phyloP scores from a whole-genome alignment of 2,797 vertebrate species.

The Lutjanus campechanus region DNA sequence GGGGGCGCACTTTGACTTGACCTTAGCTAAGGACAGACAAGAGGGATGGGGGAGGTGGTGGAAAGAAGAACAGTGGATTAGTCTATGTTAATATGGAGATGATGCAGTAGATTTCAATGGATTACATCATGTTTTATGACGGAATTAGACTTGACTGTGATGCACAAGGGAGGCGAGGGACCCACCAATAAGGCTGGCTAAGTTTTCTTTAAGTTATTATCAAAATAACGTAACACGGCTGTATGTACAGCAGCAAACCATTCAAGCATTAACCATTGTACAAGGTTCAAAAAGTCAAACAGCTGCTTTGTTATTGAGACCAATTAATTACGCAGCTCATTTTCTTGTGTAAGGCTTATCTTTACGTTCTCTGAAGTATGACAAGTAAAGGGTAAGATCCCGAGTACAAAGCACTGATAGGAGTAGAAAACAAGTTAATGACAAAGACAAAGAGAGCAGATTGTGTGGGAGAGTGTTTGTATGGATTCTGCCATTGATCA shows the following conservation, averaged over 20 bases:
- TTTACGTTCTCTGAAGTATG: slow-evolving; percentile 41
- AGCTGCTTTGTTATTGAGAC: slow-evolving; percentile 24
- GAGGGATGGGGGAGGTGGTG: slow-evolving; percentile 16
- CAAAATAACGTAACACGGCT: neutral
- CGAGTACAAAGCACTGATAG: slow-evolving; percentile 28
- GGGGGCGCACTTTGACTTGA: slow-evolving; percentile 93
- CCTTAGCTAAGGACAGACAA: slow-evolving; percentile 86
- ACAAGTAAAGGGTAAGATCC: slow-evolving; percentile 44
- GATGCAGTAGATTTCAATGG: slow-evolving; percentile 36
- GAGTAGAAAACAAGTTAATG: slow-evolving; percentile 60
- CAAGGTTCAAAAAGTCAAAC: slow-evolving; percentile 39
- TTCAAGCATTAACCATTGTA: slow-evolving; percentile 11
- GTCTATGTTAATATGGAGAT: slow-evolving; percentile 15
- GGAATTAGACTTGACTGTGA: slow-evolving; percentile 41
- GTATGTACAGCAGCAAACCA: slow-evolving; percentile 14
- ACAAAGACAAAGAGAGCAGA: slow-evolving; percentile 71
- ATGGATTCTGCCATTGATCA: slow-evolving; percentile 77
- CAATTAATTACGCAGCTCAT: slow-evolving; percentile 39
- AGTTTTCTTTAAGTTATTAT: slow-evolving; percentile 9
- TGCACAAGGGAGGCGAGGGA: neutral
- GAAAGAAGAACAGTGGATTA: slow-evolving; percentile 55
- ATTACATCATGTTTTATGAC: slow-evolving; percentile 53
- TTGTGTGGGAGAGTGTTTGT: slow-evolving; percentile 45
- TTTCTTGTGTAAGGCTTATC: slow-evolving; percentile 44
- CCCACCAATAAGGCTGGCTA: neutral